Evolutionary conservation across 2,888 invertebrate genomes (phyloP).

Genomic region (Drosophila tanythrix): DNA sequence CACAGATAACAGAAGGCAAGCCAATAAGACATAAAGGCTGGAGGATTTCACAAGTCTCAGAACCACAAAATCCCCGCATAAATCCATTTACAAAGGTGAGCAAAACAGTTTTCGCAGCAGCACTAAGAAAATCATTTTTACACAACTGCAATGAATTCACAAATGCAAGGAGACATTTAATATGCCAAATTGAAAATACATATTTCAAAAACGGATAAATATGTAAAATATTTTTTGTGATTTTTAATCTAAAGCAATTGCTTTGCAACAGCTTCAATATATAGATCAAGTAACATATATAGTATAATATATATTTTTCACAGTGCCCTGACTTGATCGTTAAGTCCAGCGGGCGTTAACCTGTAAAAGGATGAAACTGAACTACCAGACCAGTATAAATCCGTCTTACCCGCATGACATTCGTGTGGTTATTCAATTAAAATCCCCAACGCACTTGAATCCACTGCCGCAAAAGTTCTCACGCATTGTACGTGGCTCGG

Average conservation of each 20-base stretch:
- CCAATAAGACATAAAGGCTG: not conserved
- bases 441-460: conserved; percentile 49
- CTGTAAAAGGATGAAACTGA: not conserved
- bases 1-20: not conserved
- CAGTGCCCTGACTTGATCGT: not conserved
- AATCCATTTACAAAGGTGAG: conserved; percentile 29
- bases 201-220: not conserved
- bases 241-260: not conserved
- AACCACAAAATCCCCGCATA: not conserved
- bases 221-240: not conserved
- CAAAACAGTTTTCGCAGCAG: conserved; percentile 18
- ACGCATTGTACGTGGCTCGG: conserved; percentile 39
- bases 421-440: conserved; percentile 72
- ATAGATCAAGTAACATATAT: not conserved
- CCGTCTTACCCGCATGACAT: conserved; percentile 38
- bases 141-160: not conserved
- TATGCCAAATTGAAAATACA: not conserved
- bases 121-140: not conserved
- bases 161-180: not conserved
- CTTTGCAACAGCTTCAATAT: not conserved
- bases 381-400: conserved; percentile 26
- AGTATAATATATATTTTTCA: not conserved
- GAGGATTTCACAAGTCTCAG: not conserved
- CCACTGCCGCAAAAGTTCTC: conserved; percentile 15
- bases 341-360: not conserved